phyloP scores from a whole-genome alignment of 2,113 vertebrate species.

The Gadus macrocephalus region DNA sequence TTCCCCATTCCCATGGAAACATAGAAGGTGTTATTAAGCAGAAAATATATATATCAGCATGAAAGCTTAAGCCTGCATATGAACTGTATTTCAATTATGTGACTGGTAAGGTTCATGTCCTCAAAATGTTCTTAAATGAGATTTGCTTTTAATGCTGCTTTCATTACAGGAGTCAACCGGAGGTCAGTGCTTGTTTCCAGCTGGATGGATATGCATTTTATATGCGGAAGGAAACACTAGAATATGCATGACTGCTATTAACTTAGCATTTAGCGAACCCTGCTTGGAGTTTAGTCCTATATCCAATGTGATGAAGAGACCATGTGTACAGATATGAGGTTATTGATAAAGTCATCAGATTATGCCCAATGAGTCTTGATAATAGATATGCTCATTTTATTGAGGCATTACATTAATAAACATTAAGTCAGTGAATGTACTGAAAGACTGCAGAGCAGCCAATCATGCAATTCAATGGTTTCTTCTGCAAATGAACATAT shows the following conservation, averaged over 20 bases:
- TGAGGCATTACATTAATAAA: conserved; percentile 34
- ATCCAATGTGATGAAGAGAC: conserved; percentile 21
- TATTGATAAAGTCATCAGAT: conserved; percentile 22
- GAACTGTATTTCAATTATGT: conserved; percentile 19
- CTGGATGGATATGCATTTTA: conserved; percentile 45
- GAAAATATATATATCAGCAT: background rate
- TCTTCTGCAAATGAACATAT: conserved; percentile 37
- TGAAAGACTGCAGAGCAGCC: conserved; percentile 32
- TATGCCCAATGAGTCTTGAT: conserved; percentile 1
- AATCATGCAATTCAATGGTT: conserved; percentile 16
- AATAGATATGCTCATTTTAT: conserved; percentile 24
- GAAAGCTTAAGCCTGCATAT: conserved; percentile 8
- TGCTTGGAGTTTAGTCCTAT: conserved; percentile 23
- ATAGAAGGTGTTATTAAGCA: conserved; percentile 1
- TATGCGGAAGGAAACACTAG: conserved; percentile 43
- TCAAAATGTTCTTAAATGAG: conserved; percentile 17
- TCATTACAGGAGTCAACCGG: conserved; percentile 51
- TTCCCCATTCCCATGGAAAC: conserved; percentile 2
- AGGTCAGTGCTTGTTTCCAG: conserved; percentile 53
- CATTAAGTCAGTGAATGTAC: conserved; percentile 29
- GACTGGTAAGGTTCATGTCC: conserved; percentile 6
- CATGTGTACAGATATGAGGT: conserved; percentile 3
- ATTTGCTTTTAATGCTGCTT: conserved; percentile 11
- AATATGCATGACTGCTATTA: conserved; percentile 64
- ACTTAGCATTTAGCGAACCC: conserved; percentile 41